Evolutionary conservation across 2,113 vertebrate genomes (phyloP), one percentile per base, ranked within the genome.

Genomic region (Zosterops borbonicus): DNA sequence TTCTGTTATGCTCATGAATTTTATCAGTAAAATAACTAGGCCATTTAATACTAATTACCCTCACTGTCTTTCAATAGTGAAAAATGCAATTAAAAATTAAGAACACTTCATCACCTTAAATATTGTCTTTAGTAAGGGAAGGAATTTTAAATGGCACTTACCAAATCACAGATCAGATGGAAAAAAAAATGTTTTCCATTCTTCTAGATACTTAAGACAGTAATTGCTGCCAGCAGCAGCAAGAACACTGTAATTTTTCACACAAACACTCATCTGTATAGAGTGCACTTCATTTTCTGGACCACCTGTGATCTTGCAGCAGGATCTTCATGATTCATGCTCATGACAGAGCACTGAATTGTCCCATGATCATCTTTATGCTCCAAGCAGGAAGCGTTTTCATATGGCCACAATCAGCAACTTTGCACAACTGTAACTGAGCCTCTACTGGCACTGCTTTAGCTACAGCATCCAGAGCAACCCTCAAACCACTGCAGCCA

Each of bases 191-290:
- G 35, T 33, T 69, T 83, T 83, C 79, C 63, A 77, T 83, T 95
- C 85, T 92, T 93, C 67, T 63, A 64, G 29, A 68, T 47, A 69
- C 56, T 92, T 85, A 83, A 63, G 67, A 52, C 68, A 91, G 10
- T 77, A 91, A 95, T 21, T 95, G 58, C 83, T 94, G 75, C 20
- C 68, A 94, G 87, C 42, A 83, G 70, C 82, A 83, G 33, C 55
- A 92, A 83, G 60, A 76, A 75, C 18, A 39, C 42, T 17, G 12
- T 59, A 64, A 82, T 85, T 91, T 94, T 87, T 91, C 89, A 90
- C 31, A 83, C 68, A 63, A 56, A 87, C 63, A 80, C 42, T 84
- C 41, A 53, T 70, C 33, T 42, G 23, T 68, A 79, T 7, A 63
- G 33, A 87, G 47, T 47, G 75, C 50, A 73, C 63, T 90, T 86